A percentile compares a stretch with the other conserved stretches of the same genome.
Conservation (phyloP, 1,140 invertebrate genomes). For the Heliconius congener region DNA sequence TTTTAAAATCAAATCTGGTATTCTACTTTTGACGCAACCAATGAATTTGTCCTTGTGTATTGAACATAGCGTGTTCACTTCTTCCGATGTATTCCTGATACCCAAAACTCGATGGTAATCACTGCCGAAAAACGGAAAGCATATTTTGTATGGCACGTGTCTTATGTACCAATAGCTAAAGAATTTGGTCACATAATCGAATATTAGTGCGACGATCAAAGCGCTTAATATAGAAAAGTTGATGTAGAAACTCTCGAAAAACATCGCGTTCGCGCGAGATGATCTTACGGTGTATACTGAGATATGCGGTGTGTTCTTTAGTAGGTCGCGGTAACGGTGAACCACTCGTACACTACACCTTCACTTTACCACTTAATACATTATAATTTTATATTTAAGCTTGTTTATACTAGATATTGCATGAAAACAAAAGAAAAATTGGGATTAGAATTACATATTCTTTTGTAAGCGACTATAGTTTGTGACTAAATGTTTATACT, state of each 20-base stretch:
- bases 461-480: background rate
- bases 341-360: constrained; percentile 23
- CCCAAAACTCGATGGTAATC: constrained; percentile 67
- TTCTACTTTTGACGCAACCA: constrained; percentile 76
- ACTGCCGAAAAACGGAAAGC: constrained; percentile 69
- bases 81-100: constrained; percentile 57
- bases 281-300: constrained; percentile 55
- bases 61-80: constrained; percentile 61
- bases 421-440: background rate
- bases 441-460: background rate
- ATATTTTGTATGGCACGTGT: constrained; percentile 63
- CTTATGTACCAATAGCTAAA: constrained; percentile 77
- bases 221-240: constrained; percentile 57
- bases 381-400: background rate
- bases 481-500: background rate
- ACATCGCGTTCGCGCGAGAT: constrained; percentile 67
- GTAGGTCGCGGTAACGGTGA: constrained; percentile 71
- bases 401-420: background rate
- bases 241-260: constrained; percentile 73
- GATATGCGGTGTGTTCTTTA: constrained; percentile 43
- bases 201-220: constrained; percentile 61
- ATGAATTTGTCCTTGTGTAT: constrained; percentile 65
- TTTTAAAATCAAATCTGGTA: constrained; percentile 81
- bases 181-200: constrained; percentile 75
- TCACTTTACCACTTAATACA: constrained; percentile 7